A percentile compares a stretch with the other conserved stretches of the same genome.
phyloP scores from a whole-genome alignment of 2,113 vertebrate species.

The Rhabdornis inornatus region DNA sequence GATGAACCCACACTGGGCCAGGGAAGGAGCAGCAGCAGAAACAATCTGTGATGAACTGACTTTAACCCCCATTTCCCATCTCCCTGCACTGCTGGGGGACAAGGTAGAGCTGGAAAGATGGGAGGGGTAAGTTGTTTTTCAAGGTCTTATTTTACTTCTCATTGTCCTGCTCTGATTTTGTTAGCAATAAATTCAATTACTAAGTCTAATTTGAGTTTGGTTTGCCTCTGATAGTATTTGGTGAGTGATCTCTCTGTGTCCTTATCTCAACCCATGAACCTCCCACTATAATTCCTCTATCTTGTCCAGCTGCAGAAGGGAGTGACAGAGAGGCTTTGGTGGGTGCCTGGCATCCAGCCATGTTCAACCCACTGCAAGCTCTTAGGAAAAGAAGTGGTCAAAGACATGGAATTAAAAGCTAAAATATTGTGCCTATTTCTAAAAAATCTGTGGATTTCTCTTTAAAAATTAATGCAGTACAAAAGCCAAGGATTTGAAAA shows the following conservation, averaged over 20 bases:
- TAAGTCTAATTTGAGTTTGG: neutral
- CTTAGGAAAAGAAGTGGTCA: neutral
- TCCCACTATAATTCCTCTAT: neutral
- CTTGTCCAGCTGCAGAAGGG: neutral
- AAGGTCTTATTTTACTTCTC: neutral
- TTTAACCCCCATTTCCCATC: neutral
- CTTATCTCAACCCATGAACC: neutral
- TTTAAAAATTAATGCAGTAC: neutral
- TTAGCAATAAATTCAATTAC: neutral
- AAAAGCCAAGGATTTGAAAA: neutral
- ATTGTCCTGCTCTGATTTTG: neutral
- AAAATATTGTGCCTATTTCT: neutral
- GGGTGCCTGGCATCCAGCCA: neutral
- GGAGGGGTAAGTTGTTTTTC: neutral
- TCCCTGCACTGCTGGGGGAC: neutral
- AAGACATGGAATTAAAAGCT: neutral
- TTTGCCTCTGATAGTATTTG: neutral
- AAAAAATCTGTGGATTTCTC: neutral
- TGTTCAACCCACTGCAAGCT: neutral
- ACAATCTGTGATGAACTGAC: neutral
- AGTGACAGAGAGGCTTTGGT: neutral
- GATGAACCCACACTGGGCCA: accelerated
- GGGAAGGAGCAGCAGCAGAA: neutral
- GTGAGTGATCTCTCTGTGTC: neutral
- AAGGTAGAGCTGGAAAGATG: neutral